A percentile compares a stretch with the other conserved stretches of the same genome.
Conservation (phyloP, 2,888 invertebrate genomes). For the Megalurothrips usitatus region DNA sequence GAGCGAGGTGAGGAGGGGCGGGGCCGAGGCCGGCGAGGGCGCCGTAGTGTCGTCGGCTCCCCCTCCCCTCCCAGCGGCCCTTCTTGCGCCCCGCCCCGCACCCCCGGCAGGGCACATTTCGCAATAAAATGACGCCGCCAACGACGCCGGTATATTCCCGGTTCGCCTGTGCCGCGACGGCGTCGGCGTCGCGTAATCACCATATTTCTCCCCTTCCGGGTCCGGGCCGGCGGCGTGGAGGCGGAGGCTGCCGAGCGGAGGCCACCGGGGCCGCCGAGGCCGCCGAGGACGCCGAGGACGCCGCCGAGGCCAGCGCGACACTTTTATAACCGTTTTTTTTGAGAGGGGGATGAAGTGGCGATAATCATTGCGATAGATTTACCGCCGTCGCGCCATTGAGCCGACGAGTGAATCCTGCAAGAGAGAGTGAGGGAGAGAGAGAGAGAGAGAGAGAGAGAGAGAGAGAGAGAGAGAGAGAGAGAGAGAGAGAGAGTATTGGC, state of each 20-base stretch:
- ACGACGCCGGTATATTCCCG: background rate
- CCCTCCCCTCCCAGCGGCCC: background rate
- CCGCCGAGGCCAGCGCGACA: background rate
- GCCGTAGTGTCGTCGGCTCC: background rate
- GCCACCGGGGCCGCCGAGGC: no score
- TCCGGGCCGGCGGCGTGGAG: no score
- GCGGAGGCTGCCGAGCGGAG: no score
- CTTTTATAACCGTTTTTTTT: constrained; percentile 25
- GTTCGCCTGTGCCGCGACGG: background rate
- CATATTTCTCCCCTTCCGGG: background rate
- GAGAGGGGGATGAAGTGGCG: constrained; percentile 12
- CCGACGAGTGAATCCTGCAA: background rate
- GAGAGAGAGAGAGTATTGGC: background rate
- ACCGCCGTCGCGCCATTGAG: background rate
- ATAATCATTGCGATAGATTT: constrained; percentile 14
- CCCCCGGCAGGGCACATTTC: background rate
- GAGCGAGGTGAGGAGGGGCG: background rate
- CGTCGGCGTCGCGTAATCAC: background rate
- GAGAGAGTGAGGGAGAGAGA: no score
- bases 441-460: no score
- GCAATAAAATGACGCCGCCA: background rate
- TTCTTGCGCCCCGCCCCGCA: background rate
- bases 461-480: no score
- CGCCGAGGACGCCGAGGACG: background rate
- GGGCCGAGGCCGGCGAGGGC: background rate